Base-by-base conservation (phyloP, 2,888 invertebrate genomes). In the Drosophila mercatorum region DNA sequence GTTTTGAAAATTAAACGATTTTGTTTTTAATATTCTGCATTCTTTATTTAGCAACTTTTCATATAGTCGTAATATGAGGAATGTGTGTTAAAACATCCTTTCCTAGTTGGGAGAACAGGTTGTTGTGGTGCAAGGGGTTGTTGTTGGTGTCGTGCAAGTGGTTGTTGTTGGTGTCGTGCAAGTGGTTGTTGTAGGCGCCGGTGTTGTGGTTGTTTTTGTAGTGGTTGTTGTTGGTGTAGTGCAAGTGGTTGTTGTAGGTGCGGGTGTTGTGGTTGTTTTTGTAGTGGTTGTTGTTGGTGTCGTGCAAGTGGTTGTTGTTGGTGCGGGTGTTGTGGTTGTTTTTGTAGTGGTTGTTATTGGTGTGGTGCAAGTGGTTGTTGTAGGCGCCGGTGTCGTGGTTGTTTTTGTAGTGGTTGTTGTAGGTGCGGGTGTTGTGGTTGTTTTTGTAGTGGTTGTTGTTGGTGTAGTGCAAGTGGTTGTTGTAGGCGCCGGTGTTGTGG, bases 301-400 rank as follows among this genome's bases (percentile, higher is more conserved):
- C 0, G 53, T 55, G 41, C 60, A 38, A 0, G 38, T 38, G 10
- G 57, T 49, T 28, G 43, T 49, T 12, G 8, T 41, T 0, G 46
- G 46, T 3, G n/a, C 43, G 0, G 34, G 34, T 17, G 44, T 6
- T 4, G 56, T 43, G 0, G 26, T 40, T 3, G 51, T 69, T 22
- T n/a, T 10, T 11, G 22, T 34, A 34, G 31, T 55, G 2, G 55
- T 55, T 40, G 28, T 36, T 34, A 11, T 28, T 12, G 66, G 55
- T 36, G 66, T 53, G 17, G 66, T 36, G n/a, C n/a, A 17, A 22
- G 56, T 41, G 5, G 28, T 53, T 3, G 58, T 49, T 17, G n/a
- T 10, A 3, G 22, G 47, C 5, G n/a, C 17, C 1, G 41, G 7
- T 17, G 41, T 36, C 2, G 31, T 14, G 0, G 34, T 7, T 2